Evolutionary conservation across 2,113 vertebrate genomes (phyloP).

Genomic region (Ibidorhyncha struthersii): DNA sequence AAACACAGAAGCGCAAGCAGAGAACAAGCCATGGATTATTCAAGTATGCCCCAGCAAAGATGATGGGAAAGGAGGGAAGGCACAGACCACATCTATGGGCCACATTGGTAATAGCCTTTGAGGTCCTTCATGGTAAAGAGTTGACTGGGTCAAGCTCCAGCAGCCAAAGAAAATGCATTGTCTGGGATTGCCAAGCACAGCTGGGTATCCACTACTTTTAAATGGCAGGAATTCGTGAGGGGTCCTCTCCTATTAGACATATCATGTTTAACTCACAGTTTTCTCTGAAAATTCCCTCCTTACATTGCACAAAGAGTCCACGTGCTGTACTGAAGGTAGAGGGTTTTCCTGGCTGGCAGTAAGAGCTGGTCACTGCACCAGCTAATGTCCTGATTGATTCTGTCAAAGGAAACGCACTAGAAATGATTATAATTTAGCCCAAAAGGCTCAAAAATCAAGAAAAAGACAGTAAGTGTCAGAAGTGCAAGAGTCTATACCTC

Average conservation of each 20-base stretch:
- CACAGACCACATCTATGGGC: background rate
- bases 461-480: background rate
- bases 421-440: background rate
- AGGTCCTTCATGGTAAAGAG: background rate
- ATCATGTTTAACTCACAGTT: background rate
- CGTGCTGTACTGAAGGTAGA: background rate
- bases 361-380: background rate
- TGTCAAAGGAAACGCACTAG: background rate
- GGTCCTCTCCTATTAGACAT: fast-evolving
- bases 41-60: background rate
- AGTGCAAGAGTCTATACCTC: background rate
- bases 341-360: background rate
- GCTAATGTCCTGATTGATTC: background rate
- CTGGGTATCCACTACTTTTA: background rate
- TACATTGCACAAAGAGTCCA: background rate
- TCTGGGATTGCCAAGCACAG: background rate
- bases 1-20: background rate
- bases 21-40: background rate
- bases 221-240: background rate
- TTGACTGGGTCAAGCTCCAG: background rate
- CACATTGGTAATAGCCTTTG: background rate
- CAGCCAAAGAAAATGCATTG: background rate
- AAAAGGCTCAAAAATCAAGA: background rate
- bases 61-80: background rate
- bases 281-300: background rate